phyloP scores from a whole-genome alignment of 1,140 invertebrate genomes.

The Cephus cinctus region DNA sequence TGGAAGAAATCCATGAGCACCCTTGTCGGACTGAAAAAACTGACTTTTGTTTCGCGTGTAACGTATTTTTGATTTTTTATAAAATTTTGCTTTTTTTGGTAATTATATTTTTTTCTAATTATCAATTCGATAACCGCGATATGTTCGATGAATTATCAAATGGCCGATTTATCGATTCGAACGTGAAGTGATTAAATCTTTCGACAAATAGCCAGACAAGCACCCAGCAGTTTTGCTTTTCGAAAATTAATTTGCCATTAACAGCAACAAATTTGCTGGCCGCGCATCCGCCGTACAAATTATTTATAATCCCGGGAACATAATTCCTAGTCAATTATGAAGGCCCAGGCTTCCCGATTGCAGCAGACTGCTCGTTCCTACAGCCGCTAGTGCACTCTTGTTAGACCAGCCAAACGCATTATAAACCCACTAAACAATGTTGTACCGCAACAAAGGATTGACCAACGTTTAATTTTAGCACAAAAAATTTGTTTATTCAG shows the following conservation, averaged over 20 bases:
- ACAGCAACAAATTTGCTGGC: constrained; percentile 30
- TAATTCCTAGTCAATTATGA: constrained; percentile 38
- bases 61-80: too few relatives aligned
- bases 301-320: constrained; percentile 34
- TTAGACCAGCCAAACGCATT: too few relatives aligned
- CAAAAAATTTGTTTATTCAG: too few relatives aligned
- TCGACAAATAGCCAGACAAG: constrained; percentile 33
- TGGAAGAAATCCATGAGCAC: constrained; percentile 28
- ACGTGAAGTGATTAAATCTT: constrained; percentile 27
- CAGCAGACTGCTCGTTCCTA: neutral
- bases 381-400: too few relatives aligned
- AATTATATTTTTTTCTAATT: too few relatives aligned
- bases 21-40: constrained; percentile 28
- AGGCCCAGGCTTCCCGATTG: constrained; percentile 19
- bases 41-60: too few relatives aligned
- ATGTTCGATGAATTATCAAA: too few relatives aligned
- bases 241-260: constrained; percentile 41
- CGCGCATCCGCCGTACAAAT: constrained; percentile 26
- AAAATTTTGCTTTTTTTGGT: too few relatives aligned
- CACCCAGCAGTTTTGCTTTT: constrained; percentile 27
- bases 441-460: too few relatives aligned
- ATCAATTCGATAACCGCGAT: too few relatives aligned
- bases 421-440: too few relatives aligned
- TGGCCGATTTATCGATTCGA: constrained; percentile 19
- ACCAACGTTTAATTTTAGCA: too few relatives aligned